A percentile compares a stretch with the other conserved stretches of the same genome.
These are phyloP conservation scores for Lophius piscatorius DNA, from an alignment of 2,113 vertebrate species.

Conservation along the genomic window DNA sequence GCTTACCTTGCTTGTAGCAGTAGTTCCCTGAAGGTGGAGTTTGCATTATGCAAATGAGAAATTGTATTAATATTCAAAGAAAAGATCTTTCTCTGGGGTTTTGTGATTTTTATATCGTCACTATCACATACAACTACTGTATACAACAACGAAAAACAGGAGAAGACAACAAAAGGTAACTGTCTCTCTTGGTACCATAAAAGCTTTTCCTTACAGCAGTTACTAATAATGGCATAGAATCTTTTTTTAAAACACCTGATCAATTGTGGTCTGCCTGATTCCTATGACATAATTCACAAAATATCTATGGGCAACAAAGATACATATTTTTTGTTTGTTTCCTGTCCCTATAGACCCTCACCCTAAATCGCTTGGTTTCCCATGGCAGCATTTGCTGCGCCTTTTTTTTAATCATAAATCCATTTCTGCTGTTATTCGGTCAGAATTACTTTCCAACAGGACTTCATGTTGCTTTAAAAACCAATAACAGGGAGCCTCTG, in stretches of 20 bases:
- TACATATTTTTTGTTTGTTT: not conserved
- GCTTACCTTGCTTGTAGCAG: not conserved
- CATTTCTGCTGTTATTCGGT: conserved; percentile 61
- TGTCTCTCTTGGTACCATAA: not conserved
- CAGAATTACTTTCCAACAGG: conserved; percentile 49
- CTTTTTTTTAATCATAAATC: conserved; percentile 72
- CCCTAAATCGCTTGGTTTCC: conserved; percentile 9
- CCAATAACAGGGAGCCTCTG: conserved; percentile 60
- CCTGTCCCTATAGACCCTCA: conserved; percentile 29
- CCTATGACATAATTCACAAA: not conserved
- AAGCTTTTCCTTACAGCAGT: not conserved
- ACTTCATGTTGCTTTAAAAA: conserved; percentile 67
- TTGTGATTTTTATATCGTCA: not conserved
- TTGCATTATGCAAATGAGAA: not conserved
- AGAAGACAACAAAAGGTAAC: conserved; percentile 1
- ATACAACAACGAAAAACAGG: not conserved
- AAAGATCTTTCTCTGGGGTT: not conserved
- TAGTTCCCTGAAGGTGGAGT: not conserved
- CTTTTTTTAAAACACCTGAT: not conserved
- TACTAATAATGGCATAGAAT: not conserved
- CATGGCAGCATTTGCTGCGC: conserved; percentile 24
- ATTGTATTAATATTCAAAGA: conserved; percentile 11
- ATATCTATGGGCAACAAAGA: not conserved
- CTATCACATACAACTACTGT: not conserved
- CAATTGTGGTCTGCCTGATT: not conserved